phyloP scores from a whole-genome alignment of 35 echinoderm and acorn worm genomes.

The Eucidaris tribuloides region DNA sequence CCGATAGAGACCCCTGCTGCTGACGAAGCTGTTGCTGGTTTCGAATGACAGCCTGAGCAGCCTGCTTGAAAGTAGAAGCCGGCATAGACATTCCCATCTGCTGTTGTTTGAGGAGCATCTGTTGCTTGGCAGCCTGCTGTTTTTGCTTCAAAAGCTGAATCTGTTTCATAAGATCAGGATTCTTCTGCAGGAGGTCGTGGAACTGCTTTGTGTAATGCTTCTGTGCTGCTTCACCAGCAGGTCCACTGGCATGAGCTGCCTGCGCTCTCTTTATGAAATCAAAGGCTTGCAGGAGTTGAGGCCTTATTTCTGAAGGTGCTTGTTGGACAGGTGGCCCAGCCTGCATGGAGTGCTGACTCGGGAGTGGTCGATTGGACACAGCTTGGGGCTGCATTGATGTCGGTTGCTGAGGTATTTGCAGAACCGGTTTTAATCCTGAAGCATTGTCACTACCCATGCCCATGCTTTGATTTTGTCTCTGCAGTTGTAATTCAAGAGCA shows the following conservation, averaged over 20 bases:
- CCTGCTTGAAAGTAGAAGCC: conserved; percentile 11
- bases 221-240: background rate
- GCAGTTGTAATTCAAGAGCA: background rate
- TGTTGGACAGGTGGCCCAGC: background rate
- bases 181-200: conserved; percentile 32
- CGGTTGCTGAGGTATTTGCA: background rate
- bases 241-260: background rate
- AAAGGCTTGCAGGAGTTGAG: conserved; percentile 7
- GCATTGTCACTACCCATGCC: background rate
- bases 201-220: conserved; percentile 24
- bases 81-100: conserved; percentile 35
- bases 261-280: background rate
- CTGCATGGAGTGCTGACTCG: too few relatives aligned
- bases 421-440: background rate
- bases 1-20: background rate
- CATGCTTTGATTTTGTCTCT: background rate
- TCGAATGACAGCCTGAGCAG: background rate
- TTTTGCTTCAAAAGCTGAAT: conserved; percentile 30
- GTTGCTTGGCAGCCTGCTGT: conserved; percentile 14
- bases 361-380: too few relatives aligned
- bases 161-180: conserved; percentile 24
- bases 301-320: background rate
- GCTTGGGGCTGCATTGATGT: too few relatives aligned
- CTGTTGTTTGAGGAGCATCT: conserved; percentile 10
- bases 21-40: conserved; percentile 14